These are phyloP conservation scores for Lanius ludovicianus DNA, from an alignment of 2,113 vertebrate species.

Conservation along the genomic window DNA sequence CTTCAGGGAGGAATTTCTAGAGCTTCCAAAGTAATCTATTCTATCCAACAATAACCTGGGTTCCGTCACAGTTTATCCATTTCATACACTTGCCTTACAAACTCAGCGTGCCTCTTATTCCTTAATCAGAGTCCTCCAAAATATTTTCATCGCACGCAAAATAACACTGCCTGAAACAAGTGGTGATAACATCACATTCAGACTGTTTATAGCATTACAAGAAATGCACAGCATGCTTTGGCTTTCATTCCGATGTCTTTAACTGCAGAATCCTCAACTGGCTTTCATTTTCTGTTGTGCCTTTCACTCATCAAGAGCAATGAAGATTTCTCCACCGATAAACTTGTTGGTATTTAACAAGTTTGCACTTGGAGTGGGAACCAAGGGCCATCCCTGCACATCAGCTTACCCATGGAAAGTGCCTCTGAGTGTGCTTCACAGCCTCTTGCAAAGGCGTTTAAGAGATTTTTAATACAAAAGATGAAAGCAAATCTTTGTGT, in stretches of 20 bases:
- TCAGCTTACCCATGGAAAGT: neutral
- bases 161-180: constrained; percentile 3
- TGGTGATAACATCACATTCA: neutral
- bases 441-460: neutral
- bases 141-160: neutral
- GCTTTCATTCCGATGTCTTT: neutral
- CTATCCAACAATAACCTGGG: neutral
- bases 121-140: neutral
- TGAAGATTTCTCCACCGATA: neutral
- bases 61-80: neutral
- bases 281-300: neutral
- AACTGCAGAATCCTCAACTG: neutral
- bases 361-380: neutral
- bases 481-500: neutral
- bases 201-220: neutral
- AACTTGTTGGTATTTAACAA: neutral
- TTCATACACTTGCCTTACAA: neutral
- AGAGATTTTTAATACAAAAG: neutral
- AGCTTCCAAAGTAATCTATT: neutral
- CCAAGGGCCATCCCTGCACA: neutral
- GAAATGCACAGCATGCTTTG: constrained; percentile 22
- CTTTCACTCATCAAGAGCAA: neutral
- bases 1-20: neutral
- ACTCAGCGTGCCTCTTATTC: neutral
- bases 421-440: neutral